These are phyloP conservation scores for Chionis minor DNA, from an alignment of 2,113 vertebrate genomes.

Conservation along the genomic window DNA sequence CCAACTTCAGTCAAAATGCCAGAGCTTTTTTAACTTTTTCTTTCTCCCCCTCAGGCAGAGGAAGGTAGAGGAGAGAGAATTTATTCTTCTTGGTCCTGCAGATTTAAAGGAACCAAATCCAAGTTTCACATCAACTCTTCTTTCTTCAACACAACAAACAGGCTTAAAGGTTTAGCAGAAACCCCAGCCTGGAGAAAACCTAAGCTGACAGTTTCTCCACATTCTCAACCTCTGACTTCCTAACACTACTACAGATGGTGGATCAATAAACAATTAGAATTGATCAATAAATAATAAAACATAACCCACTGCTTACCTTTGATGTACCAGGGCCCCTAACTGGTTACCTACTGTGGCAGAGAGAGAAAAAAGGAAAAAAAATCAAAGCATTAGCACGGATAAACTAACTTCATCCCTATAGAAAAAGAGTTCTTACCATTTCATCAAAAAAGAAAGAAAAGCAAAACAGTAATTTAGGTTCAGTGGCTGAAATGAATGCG, in stretches of 20 bases:
- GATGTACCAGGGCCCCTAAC: conserved; percentile 96
- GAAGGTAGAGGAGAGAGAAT: not conserved
- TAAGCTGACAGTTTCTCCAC: conserved; percentile 63
- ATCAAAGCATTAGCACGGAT: conserved; percentile 82
- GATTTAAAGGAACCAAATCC: not conserved
- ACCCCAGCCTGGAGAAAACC: conserved; percentile 35
- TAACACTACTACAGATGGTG: conserved; percentile 81
- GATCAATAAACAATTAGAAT: conserved; percentile 89
- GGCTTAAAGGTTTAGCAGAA: conserved; percentile 18
- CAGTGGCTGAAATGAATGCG: conserved; percentile 77
- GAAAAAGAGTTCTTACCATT: conserved; percentile 72
- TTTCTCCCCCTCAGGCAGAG: not conserved
- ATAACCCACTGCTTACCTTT: conserved; percentile 94
- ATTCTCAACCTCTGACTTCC: conserved; percentile 78
- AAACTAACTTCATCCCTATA: conserved; percentile 79
- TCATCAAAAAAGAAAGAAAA: conserved; percentile 59
- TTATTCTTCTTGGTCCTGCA: not conserved
- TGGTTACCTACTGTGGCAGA: conserved; percentile 92
- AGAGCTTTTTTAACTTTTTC: not conserved
- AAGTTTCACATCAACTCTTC: conserved; percentile 12
- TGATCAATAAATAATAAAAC: conserved; percentile 90
- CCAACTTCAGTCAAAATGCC: not conserved
- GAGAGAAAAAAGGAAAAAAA: conserved; percentile 73
- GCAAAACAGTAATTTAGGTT: conserved; percentile 77
- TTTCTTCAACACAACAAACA: not conserved